Evolutionary conservation across 1,140 invertebrate genomes (phyloP), one percentile per base, ranked within the genome.

Genomic region (Arion vulgaris): DNA sequence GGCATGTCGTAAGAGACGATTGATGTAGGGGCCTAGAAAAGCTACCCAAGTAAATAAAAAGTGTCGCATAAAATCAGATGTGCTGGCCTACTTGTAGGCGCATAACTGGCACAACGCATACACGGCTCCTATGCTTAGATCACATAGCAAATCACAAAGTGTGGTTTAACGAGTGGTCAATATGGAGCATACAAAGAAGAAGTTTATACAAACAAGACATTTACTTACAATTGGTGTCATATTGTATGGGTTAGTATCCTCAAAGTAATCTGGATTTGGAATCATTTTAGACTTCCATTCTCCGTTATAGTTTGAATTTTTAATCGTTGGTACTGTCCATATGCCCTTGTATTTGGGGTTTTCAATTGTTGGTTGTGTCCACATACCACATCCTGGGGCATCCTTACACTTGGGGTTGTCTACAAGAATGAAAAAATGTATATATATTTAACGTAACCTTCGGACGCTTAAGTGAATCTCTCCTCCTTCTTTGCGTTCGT

Each of bases 241-340:
- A 88, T 94, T 95, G 93, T 97, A 99, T 49, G 98, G 98, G 82
- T 96, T 92, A 49, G 96, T 94, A 91, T 99, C 98, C 87, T 97
- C 96, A 93, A 97, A 99, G 92, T 95, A 99, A 90, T 98, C 93
- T 1, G 98, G 98, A 93, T 99, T 99, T 75, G 96, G 94, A 87
- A 99, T 97, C 85, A 97, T 93, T 7, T 96, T 96, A 84, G 98
- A 94, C 83, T 95, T 94, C 98, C 98, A 99, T 88, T 94, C 93
- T 72, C 93, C 93, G 88, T 96, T 95, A 79, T 97, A 98, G 93
- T 97, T 97, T 1, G 98, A 98, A 93, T 99, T 99, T 82, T 96
- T 95, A 88, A 99, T 96, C 88, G 98, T 94, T 1, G 97, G 96
- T 80, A 98, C 94, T 75, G 95, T 94, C 98, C 98, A 99, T 89